phyloP scores from a whole-genome alignment of 2,888 invertebrate species.

The Meiosimyza decipiens region DNA sequence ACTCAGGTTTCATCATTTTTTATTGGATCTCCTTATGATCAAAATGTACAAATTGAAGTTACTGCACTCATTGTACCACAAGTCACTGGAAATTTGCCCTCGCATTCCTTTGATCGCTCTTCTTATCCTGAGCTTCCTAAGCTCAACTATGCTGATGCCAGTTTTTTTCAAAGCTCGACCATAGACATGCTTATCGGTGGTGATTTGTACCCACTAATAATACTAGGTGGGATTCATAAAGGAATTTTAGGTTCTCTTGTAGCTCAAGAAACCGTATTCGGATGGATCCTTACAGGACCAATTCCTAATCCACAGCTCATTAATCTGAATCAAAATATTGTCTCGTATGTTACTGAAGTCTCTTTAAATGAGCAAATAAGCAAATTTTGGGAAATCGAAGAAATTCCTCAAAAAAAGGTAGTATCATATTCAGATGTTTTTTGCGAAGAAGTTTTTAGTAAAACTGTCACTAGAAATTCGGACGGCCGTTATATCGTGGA shows the following conservation, averaged over 20 bases:
- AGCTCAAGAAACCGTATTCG: slow-evolving; percentile 6
- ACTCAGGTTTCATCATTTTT: too few species aligned
- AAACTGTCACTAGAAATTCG: not conserved
- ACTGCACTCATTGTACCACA: too few species aligned
- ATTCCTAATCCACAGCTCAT: not conserved
- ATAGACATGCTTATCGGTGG: too few species aligned
- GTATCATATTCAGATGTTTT: slow-evolving; percentile 11
- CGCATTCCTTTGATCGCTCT: too few species aligned
- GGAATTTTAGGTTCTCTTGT: not conserved
- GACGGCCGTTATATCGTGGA: slow-evolving; percentile 18
- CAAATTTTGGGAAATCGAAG: not conserved
- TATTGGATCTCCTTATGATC: too few species aligned
- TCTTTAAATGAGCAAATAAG: not conserved
- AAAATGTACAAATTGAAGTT: too few species aligned
- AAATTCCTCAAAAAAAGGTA: too few species aligned
- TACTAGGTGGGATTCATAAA: not conserved
- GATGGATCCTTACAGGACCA: not conserved
- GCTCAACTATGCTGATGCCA: too few species aligned
- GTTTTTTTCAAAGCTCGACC: too few species aligned
- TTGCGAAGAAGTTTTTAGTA: slow-evolving; percentile 17
- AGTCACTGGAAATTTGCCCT: too few species aligned
- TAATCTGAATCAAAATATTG: not conserved
- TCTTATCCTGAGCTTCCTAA: too few species aligned
- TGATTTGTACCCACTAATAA: too few species aligned
- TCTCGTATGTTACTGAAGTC: not conserved